phyloP scores from a whole-genome alignment of 1,140 invertebrate species.

The Caenorhabditis brenneri region DNA sequence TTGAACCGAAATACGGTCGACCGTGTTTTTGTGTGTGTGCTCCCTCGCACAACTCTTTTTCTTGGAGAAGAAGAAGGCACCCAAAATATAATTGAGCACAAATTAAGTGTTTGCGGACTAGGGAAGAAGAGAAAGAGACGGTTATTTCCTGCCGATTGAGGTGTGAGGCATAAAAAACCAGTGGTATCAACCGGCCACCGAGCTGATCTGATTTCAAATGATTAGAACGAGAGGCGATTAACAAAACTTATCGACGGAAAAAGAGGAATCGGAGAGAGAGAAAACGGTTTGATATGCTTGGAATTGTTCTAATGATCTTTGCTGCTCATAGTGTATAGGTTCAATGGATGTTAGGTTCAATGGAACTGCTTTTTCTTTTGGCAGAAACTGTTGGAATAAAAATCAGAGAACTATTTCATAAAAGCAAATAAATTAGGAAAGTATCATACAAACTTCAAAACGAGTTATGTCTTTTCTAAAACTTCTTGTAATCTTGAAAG shows the following conservation, averaged over 20 bases:
- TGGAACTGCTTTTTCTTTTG: too few species aligned
- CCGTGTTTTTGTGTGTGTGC: conserved; percentile 24
- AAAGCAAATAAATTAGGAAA: too few species aligned
- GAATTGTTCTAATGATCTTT: conserved; percentile 10
- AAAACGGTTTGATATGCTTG: neutral
- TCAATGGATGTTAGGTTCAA: neutral
- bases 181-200: conserved; percentile 20
- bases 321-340: too few species aligned
- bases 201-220: conserved; percentile 4
- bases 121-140: neutral
- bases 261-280: neutral
- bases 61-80: neutral
- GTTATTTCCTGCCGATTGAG: conserved; percentile 13
- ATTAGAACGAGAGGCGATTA: conserved; percentile 3
- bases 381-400: too few species aligned
- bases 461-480: neutral
- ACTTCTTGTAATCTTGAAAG: neutral
- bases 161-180: conserved; percentile 35
- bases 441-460: too few species aligned
- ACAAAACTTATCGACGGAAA: neutral
- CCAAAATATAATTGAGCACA: conserved; percentile 34
- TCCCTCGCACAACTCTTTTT: neutral
- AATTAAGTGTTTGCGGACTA: conserved; percentile 26
- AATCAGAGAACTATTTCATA: too few species aligned
- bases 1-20: conserved; percentile 13